A percentile compares a stretch with the other conserved stretches of the same genome.
These are phyloP conservation scores for Aegotheles bennettii DNA, from an alignment of 2,113 vertebrate genomes.

Conservation along the genomic window DNA sequence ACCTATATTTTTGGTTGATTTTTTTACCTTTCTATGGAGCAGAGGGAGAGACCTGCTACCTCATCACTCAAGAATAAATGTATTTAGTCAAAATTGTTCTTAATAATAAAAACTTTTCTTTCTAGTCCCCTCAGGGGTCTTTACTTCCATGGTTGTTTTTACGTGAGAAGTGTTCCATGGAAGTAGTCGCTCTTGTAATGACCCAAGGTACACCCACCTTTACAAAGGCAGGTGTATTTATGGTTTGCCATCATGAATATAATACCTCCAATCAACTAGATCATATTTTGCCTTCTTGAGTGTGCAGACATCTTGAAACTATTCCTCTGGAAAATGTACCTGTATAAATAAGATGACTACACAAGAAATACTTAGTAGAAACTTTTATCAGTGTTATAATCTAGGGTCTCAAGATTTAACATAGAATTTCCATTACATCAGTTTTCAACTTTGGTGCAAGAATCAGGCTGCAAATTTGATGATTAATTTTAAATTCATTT, in stretches of 20 bases:
- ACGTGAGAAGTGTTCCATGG: neutral
- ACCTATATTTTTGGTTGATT: neutral
- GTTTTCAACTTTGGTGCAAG: neutral
- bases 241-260: neutral
- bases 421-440: neutral
- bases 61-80: neutral
- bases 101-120: neutral
- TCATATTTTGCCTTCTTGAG: neutral
- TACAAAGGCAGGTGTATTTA: neutral
- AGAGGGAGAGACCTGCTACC: neutral
- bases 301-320: neutral
- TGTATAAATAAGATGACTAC: neutral
- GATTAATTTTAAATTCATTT: neutral
- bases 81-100: neutral
- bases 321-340: neutral
- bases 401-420: neutral
- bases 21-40: neutral
- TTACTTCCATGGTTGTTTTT: neutral
- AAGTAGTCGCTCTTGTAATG: neutral
- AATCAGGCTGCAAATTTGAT: neutral
- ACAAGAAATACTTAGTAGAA: neutral
- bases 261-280: neutral
- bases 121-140: neutral
- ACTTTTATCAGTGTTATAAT: too few species aligned
- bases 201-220: neutral